Conservation (phyloP, 2,888 invertebrate genomes). For the Drosophila greeni region DNA sequence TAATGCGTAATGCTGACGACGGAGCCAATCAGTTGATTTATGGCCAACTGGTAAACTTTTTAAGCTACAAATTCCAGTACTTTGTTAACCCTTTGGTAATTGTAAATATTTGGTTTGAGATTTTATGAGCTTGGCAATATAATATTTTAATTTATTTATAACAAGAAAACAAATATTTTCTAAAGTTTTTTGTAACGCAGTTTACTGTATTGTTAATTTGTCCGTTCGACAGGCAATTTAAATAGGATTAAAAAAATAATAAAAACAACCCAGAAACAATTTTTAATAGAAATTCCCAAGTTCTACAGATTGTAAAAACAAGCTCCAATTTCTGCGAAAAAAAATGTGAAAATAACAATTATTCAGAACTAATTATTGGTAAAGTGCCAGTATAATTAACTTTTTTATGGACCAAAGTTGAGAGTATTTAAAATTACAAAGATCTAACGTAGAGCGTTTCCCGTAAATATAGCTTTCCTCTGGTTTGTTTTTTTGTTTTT, state of each 20-base stretch:
- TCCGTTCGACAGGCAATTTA: background rate
- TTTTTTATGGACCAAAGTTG: background rate
- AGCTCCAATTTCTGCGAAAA: background rate
- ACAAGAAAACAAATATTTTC: background rate
- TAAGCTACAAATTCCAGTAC: background rate
- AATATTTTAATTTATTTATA: background rate
- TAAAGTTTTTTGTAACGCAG: background rate
- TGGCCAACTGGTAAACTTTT: constrained; percentile 17
- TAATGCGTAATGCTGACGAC: constrained; percentile 23
- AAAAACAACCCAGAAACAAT: background rate
- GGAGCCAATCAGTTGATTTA: constrained; percentile 21
- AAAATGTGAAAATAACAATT: background rate
- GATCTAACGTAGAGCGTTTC: background rate
- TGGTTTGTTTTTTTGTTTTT: background rate
- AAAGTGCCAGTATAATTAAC: background rate
- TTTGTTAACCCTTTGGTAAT: background rate
- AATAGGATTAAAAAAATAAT: background rate
- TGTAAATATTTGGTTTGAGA: background rate
- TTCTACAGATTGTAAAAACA: background rate
- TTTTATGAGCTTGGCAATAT: background rate
- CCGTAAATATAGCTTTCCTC: background rate
- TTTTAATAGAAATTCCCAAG: background rate
- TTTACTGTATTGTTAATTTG: background rate
- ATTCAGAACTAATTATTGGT: background rate
- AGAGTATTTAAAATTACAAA: background rate